Base-by-base conservation (phyloP, 2,888 invertebrate species). In the Sarcophaga carnaria region DNA sequence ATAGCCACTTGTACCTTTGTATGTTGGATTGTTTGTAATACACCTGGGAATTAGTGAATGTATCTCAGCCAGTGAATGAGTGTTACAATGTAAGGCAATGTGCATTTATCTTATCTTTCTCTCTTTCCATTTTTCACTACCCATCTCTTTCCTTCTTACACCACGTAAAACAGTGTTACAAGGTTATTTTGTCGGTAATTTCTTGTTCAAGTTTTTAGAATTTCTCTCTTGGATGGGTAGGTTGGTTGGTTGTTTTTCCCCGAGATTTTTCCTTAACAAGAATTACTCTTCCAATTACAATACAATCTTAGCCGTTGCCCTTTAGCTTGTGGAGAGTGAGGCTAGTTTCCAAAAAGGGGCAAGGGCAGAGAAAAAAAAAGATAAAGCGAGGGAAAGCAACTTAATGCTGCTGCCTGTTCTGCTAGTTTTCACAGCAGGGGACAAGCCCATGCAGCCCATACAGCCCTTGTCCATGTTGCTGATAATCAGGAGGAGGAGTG, bases 261-360 rank as follows among this genome's bases (percentile, higher is more conserved):
- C 0, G 37, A 59, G 10, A 70, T 70, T 64, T 62, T 37, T 17
- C 47, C 54, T 67, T 59, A 72, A 81, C 78, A 75, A 62, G 83
- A 78, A 74, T 27, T 83, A 83, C 62, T 60, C 80, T 74, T 71
- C 69, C 83, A 77, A 83, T 83, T 80, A 86, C 75, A 27, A n/a
- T 22, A 69, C 47, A 71, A 62, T 66, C 76, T 83, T 72, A 80
- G 45, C 71, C 71, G 76, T 54, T 79, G 77, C 59, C 45, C 37
- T 10, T 72, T 77, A 69, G 72, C 60, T 74, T 66, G 70, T 60
- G 17, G 14, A 54, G 17, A 54, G 54, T 4, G 4, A 54, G 14
- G 37, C 37, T 37, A 37, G 37, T 37, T 37, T 37, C 0, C 2
- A 37, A 37, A 37, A 0, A 8, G 37, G 37, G 6, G 1, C 37